Evolutionary conservation across 2,113 vertebrate genomes (phyloP).

Genomic region (Polyodon spathula): DNA sequence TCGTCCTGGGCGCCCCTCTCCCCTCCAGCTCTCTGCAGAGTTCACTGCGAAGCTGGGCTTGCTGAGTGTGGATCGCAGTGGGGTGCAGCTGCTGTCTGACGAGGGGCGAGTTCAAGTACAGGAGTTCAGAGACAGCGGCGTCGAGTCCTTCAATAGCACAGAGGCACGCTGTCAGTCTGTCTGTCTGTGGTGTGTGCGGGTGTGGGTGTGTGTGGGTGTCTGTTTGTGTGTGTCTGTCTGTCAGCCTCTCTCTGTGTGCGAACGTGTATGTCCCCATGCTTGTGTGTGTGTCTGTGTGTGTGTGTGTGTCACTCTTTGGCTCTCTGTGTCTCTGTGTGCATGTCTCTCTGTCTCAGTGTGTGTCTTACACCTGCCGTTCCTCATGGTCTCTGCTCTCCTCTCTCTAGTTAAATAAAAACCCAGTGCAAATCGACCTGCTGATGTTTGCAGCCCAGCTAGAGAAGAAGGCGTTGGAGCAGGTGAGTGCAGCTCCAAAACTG

Average conservation of each 20-base stretch:
- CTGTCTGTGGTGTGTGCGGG: not conserved
- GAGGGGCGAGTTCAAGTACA: not conserved
- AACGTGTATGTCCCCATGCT: too few relatives aligned
- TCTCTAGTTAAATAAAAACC: conserved; percentile 11
- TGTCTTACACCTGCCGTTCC: not conserved
- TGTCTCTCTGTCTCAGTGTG: too few relatives aligned
- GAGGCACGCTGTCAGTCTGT: not conserved
- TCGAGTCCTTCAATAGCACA: not conserved
- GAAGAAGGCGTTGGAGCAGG: conserved; percentile 7
- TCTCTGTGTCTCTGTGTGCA: too few relatives aligned
- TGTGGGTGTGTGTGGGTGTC: too few relatives aligned
- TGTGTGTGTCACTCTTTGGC: too few relatives aligned
- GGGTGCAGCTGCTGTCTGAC: conserved; percentile 4
- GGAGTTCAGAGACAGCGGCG: not conserved
- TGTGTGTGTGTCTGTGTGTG: too few relatives aligned
- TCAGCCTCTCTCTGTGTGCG: too few relatives aligned
- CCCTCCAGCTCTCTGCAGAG: not conserved
- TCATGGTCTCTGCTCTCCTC: not conserved
- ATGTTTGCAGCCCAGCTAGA: conserved; percentile 18
- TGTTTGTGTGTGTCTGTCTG: too few relatives aligned
- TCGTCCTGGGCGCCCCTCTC: not conserved
- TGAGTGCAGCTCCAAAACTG: too few relatives aligned
- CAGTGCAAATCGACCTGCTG: conserved; percentile 13
- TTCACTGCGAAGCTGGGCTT: not conserved
- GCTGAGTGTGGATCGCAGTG: conserved; percentile 4